phyloP scores from a whole-genome alignment of 1,140 invertebrate genomes.

The Ceratina calcarata region DNA sequence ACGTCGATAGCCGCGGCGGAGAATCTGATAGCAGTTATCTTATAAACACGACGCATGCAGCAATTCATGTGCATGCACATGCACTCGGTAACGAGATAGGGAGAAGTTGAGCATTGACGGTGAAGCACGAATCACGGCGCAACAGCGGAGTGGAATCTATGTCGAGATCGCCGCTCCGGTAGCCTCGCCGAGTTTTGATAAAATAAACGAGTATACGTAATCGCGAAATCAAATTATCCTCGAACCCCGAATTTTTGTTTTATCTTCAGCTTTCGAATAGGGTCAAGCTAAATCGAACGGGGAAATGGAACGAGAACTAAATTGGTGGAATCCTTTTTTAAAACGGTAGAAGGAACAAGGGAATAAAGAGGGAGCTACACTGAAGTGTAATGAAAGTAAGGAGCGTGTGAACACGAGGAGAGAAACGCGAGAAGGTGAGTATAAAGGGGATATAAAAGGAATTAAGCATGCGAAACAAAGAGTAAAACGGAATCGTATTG shows the following conservation, averaged over 20 bases:
- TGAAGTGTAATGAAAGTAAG: background rate
- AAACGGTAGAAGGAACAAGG: background rate
- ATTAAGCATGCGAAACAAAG: constrained; percentile 4
- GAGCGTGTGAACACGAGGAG: background rate
- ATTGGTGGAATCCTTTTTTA: background rate
- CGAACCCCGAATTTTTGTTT: too few relatives aligned
- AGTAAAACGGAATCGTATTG: background rate
- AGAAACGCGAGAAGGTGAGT: background rate
- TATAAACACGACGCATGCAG: background rate
- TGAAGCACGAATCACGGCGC: constrained; percentile 32
- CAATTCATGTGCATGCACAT: constrained; percentile 23
- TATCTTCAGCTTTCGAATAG: too few relatives aligned
- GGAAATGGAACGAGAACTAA: too few relatives aligned
- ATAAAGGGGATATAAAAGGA: background rate
- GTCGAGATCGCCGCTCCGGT: background rate
- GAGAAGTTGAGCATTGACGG: background rate
- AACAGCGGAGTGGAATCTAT: constrained; percentile 2
- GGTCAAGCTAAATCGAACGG: too few relatives aligned
- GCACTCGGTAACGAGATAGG: background rate
- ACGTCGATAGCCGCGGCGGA: background rate
- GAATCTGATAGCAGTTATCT: constrained; percentile 10
- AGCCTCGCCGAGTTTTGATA: constrained; percentile 12
- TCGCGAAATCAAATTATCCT: background rate
- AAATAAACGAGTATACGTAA: constrained; percentile 14
- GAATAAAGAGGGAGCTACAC: background rate